A percentile compares a stretch with the other conserved stretches of the same genome.
These are phyloP conservation scores for Mustelus asterias DNA, from an alignment of 2,113 vertebrate genomes.

Conservation along the genomic window DNA sequence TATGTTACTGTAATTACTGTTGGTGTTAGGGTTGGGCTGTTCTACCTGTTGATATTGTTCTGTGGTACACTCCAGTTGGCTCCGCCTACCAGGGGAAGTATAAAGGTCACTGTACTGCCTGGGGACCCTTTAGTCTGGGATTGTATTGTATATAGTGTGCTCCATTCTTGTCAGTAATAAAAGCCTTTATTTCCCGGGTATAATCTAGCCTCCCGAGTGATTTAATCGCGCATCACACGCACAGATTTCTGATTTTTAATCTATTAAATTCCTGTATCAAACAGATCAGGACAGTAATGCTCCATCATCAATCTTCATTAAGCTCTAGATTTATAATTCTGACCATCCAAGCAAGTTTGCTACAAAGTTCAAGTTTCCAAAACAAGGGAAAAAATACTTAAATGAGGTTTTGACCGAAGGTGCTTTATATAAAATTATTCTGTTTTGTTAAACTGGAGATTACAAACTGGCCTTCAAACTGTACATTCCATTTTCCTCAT, in stretches of 20 bases:
- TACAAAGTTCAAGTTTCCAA: background rate
- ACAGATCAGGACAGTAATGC: background rate
- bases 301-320: background rate
- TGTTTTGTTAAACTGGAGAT: background rate
- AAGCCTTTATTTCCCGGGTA: too few relatives aligned
- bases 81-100: too few relatives aligned
- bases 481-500: background rate
- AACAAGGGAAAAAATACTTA: background rate
- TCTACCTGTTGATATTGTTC: too few relatives aligned
- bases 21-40: too few relatives aligned
- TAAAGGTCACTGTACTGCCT: too few relatives aligned
- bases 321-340: background rate
- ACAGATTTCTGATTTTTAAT: constrained; percentile 3
- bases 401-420: background rate
- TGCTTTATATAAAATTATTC: background rate
- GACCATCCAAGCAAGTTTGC: background rate
- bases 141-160: too few relatives aligned
- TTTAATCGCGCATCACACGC: too few relatives aligned
- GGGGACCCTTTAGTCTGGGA: too few relatives aligned
- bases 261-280: background rate
- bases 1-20: too few relatives aligned
- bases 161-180: too few relatives aligned
- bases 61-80: too few relatives aligned
- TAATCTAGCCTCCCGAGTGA: too few relatives aligned
- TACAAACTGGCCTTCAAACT: background rate